These are phyloP conservation scores for Mionectes macconnelli DNA, from an alignment of 2,113 vertebrate genomes.

Conservation along the genomic window DNA sequence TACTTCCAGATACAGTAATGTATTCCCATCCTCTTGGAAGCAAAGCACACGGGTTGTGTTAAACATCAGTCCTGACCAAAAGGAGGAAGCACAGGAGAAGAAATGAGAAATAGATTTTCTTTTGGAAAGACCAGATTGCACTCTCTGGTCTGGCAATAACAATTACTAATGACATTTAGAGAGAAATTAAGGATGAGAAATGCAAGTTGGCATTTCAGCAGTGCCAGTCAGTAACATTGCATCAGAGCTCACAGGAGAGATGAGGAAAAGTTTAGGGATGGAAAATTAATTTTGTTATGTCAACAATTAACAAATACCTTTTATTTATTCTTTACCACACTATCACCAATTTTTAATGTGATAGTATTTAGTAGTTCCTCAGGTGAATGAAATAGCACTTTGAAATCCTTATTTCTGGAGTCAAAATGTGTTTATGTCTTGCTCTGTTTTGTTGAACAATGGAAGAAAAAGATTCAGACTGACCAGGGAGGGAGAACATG, in stretches of 20 bases:
- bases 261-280: constrained; percentile 45
- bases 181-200: constrained; percentile 79
- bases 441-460: neutral
- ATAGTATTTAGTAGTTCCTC: constrained; percentile 6
- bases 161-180: constrained; percentile 83
- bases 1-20: neutral
- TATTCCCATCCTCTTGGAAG: neutral
- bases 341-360: constrained; percentile 17
- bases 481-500: neutral
- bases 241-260: constrained; percentile 60
- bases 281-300: constrained; percentile 77
- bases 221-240: constrained; percentile 64
- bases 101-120: constrained; percentile 57
- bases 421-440: neutral
- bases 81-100: constrained; percentile 15
- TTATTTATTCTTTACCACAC: constrained; percentile 19
- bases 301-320: constrained; percentile 61
- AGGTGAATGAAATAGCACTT: neutral
- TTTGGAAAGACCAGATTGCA: constrained; percentile 33
- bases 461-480: neutral
- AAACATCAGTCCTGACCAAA: constrained; percentile 19
- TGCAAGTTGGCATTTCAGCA: constrained; percentile 79
- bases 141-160: constrained; percentile 73
- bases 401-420: neutral
- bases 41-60: neutral